A percentile compares a stretch with the other conserved stretches of the same genome.
phyloP scores from a whole-genome alignment of 2,888 invertebrate genomes.

The Rhimphoctona megacephalus region DNA sequence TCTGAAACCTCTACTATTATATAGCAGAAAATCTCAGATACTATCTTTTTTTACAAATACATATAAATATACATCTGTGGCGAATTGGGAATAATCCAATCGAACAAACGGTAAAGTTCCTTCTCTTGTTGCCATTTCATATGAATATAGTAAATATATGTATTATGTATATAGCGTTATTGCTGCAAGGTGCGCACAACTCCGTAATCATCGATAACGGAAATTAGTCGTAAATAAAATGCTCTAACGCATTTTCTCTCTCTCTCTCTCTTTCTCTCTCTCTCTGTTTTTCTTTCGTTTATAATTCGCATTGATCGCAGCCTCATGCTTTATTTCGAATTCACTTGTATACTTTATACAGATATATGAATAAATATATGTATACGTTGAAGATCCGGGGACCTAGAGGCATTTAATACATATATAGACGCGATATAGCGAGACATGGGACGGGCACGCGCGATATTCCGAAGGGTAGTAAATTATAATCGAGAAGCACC shows the following conservation, averaged over 20 bases:
- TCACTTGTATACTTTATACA: slow-evolving; percentile 27
- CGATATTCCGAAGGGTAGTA: slow-evolving; percentile 59
- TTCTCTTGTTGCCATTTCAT: not conserved
- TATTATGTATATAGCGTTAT: slow-evolving; percentile 4
- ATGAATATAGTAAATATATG: not conserved
- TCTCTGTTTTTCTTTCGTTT: slow-evolving; percentile 9
- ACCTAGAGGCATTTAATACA: slow-evolving; percentile 32
- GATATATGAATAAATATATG: not conserved
- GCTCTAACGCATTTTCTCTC: slow-evolving; percentile 60
- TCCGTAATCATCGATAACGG: slow-evolving; percentile 71
- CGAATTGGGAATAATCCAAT: slow-evolving; percentile 46
- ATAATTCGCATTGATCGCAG: slow-evolving; percentile 40
- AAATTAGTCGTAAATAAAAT: slow-evolving; percentile 71
- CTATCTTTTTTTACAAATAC: not conserved
- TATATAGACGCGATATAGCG: slow-evolving; percentile 1
- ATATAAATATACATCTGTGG: slow-evolving; percentile 25
- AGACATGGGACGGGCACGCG: slow-evolving; percentile 40
- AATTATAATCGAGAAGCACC: slow-evolving; percentile 70
- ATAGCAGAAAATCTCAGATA: not conserved
- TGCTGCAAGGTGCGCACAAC: slow-evolving; percentile 64
- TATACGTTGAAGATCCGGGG: slow-evolving; percentile 32
- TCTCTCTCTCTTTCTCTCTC: slow-evolving; percentile 26
- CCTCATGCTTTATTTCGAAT: slow-evolving; percentile 54
- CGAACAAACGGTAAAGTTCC: slow-evolving; percentile 45
- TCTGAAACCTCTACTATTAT: not conserved